A percentile compares a stretch with the other conserved stretches of the same genome.
Evolutionary conservation across 2,888 invertebrate genomes (phyloP).

Genomic region (Itoplectis maculator): DNA sequence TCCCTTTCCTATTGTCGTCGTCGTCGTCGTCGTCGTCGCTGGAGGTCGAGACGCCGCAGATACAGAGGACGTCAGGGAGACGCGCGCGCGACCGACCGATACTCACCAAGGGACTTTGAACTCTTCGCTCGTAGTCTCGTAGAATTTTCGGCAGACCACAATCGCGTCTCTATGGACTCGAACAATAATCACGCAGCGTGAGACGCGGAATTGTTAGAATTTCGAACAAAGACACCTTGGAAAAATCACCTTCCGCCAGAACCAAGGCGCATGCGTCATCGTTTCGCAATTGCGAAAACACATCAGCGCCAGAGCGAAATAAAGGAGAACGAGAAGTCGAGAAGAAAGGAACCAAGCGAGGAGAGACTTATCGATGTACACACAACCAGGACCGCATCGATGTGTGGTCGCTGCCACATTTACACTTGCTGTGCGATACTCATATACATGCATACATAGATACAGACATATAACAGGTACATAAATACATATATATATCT

Average conservation of each 20-base stretch:
- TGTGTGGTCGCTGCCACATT: not conserved
- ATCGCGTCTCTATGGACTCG: constrained; percentile 26
- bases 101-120: constrained; percentile 45
- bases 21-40: not conserved
- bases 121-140: constrained; percentile 17
- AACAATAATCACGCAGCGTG: not conserved
- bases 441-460: not conserved
- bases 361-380: constrained; percentile 31
- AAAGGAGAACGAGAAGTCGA: constrained; percentile 33
- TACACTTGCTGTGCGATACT: not conserved
- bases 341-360: constrained; percentile 41
- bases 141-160: not conserved
- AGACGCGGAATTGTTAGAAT: too few species aligned
- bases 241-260: too few species aligned
- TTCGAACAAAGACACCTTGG: too few species aligned
- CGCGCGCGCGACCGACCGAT: constrained; percentile 39
- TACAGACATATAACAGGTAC: not conserved
- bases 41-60: not conserved
- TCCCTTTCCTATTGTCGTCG: constrained; percentile 40
- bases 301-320: not conserved
- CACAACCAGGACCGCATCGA: not conserved
- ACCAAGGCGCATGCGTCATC: too few species aligned
- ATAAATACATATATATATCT: constrained; percentile 10
- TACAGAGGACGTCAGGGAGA: not conserved
- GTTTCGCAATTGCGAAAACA: not conserved